Conservation (phyloP, 2,113 vertebrate species). For the Arvicanthis niloticus region DNA sequence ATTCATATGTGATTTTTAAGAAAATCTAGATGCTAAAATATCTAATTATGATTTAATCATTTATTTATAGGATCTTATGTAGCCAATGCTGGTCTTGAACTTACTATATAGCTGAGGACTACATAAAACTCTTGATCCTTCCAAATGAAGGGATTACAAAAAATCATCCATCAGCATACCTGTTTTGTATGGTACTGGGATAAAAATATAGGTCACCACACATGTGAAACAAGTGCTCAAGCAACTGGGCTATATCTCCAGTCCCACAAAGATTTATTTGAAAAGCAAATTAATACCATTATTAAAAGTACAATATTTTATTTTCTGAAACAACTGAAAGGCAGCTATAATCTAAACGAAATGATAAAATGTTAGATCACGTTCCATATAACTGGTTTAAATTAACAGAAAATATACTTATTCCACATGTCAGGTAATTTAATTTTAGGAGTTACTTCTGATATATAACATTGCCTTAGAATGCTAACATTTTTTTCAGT, state of each 20-base stretch:
- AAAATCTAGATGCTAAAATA: not conserved
- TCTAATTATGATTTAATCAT: not conserved
- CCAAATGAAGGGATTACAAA: not conserved
- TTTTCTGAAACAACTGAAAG: not conserved
- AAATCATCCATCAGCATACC: not conserved
- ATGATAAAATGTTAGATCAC: not conserved
- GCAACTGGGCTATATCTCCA: not conserved
- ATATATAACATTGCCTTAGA: not conserved
- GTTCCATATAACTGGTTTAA: slow-evolving; percentile 7
- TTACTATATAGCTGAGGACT: no score
- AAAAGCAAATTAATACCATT: not conserved
- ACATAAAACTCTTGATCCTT: not conserved
- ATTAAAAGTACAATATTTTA: not conserved
- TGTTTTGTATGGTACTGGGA: not conserved
- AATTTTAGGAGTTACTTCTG: not conserved
- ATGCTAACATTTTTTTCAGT: not conserved
- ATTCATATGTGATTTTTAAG: not conserved
- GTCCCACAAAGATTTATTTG: not conserved
- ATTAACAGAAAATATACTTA: not conserved
- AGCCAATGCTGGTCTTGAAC: not conserved
- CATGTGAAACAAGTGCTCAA: not conserved
- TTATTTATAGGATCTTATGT: not conserved
- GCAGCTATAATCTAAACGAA: not conserved
- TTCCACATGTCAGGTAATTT: not conserved
- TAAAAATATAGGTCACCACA: not conserved